Base-by-base conservation (phyloP, 2,113 vertebrate genomes). In the Parus major region DNA sequence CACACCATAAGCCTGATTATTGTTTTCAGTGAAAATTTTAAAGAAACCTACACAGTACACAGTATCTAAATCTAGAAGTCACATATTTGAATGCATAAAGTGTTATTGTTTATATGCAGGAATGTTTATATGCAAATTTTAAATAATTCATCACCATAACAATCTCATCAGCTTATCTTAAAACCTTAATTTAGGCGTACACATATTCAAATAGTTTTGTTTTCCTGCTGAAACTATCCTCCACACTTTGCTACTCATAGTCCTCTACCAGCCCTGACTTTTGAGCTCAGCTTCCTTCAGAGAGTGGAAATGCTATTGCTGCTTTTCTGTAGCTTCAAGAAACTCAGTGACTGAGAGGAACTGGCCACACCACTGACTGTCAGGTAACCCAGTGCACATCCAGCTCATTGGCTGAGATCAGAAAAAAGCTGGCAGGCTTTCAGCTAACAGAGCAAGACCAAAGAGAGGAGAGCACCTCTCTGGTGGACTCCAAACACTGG, bases 151-250 rank as follows among this genome's bases (percentile, higher is more conserved):
- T 63, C 35, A 87, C 36, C 17, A 16, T 78, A 81, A 82, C 35
- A 84, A 70, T 87, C 52, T 87, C 73, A 84, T 69, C 60, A 78
- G 18, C 25, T 94, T 86, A 80, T 86, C 47, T 91, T 70, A 52
- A 75, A 84, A 42, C 33, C 13, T 75, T 86, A 66, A 46, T 78
- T 78, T 50, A 78, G 73, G 39, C 29, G n/a, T 63, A 50, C n/a
- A 53, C 29, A 36, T 56, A 63, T 75, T 59, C 64, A 84, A 77
- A 81, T 31, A 53, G 7, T n/a, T 84, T 84, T 57, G 12, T 53
- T 69, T 81, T 78, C 47, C 31, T 81, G 36, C 8, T 73, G 55
- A 49, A 81, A 60, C 42, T 28, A 25, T 52, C 10, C 44, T 63
- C 64, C 28, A 53, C n/a, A 46, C 10, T 73, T 81, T 3, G 5